A percentile compares a stretch with the other conserved stretches of the same genome.
Conservation (phyloP, 2,113 vertebrate species). For the Collichthys lucidus region DNA sequence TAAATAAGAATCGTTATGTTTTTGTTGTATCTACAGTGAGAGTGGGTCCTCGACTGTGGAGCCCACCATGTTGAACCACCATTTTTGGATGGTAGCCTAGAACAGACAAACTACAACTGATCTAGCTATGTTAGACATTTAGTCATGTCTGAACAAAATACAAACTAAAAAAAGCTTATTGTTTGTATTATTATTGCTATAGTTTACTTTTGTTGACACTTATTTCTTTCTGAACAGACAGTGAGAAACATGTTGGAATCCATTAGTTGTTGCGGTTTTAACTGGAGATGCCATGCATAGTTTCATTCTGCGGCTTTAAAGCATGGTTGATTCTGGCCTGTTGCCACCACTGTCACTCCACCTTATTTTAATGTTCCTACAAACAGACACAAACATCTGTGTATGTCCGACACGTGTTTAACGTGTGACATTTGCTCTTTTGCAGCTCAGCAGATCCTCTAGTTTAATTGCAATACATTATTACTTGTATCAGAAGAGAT, state of each 20-base stretch:
- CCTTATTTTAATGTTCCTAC: neutral
- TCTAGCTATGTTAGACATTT: neutral
- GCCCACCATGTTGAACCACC: too few relatives aligned
- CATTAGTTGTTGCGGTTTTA: slow-evolving; percentile 21
- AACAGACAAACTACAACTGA: too few relatives aligned
- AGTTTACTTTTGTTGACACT: neutral
- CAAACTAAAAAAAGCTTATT: neutral
- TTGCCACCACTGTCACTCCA: neutral
- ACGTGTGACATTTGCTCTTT: neutral
- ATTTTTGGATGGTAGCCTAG: too few relatives aligned
- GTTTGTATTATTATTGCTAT: neutral
- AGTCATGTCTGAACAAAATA: neutral
- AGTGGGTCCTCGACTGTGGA: too few relatives aligned
- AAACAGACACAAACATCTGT: neutral
- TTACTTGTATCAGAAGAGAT: neutral
- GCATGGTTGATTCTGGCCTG: neutral
- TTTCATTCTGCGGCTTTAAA: slow-evolving; percentile 14
- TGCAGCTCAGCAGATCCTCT: neutral
- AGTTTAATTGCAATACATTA: neutral
- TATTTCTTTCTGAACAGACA: neutral
- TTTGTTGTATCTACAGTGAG: too few relatives aligned
- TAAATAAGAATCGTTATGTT: too few relatives aligned
- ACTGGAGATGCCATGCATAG: neutral
- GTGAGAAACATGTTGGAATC: slow-evolving; percentile 7
- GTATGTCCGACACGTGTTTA: neutral